A percentile compares a stretch with the other conserved stretches of the same genome.
These are phyloP conservation scores for Daktulosphaira vitifoliae DNA, from an alignment of 1,140 invertebrate genomes.

Conservation along the genomic window DNA sequence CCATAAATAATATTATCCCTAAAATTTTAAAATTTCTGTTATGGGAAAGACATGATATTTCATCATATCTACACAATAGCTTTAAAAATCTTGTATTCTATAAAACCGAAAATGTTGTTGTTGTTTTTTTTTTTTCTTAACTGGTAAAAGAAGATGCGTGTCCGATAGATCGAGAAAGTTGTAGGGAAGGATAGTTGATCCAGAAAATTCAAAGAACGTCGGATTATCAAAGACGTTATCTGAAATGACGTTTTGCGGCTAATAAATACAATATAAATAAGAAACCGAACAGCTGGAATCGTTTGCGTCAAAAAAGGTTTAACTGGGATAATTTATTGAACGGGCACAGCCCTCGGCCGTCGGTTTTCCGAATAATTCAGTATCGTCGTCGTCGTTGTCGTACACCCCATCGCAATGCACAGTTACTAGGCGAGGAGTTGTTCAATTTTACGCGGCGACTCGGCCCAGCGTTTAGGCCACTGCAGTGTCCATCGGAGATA, in stretches of 20 bases:
- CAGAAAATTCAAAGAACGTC: conserved; percentile 16
- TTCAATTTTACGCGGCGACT: no score
- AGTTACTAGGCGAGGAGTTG: no score
- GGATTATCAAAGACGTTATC: conserved; percentile 33
- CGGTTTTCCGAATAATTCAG: conserved; percentile 31
- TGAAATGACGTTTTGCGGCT: conserved; percentile 33
- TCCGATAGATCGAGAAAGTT: not conserved
- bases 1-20: no score
- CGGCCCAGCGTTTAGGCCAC: no score
- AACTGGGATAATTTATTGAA: conserved; percentile 30
- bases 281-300: conserved; percentile 33
- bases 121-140: conserved; percentile 12
- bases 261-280: conserved; percentile 34
- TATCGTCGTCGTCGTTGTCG: conserved; percentile 14
- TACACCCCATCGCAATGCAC: not conserved
- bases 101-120: no score
- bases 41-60: no score
- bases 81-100: no score
- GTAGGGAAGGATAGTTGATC: conserved; percentile 2
- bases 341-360: not conserved
- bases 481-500: no score
- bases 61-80: no score
- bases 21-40: no score
- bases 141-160: no score
- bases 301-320: conserved; percentile 34